Conservation (phyloP, 1,140 invertebrate genomes). For the Anadara kagoshimensis region DNA sequence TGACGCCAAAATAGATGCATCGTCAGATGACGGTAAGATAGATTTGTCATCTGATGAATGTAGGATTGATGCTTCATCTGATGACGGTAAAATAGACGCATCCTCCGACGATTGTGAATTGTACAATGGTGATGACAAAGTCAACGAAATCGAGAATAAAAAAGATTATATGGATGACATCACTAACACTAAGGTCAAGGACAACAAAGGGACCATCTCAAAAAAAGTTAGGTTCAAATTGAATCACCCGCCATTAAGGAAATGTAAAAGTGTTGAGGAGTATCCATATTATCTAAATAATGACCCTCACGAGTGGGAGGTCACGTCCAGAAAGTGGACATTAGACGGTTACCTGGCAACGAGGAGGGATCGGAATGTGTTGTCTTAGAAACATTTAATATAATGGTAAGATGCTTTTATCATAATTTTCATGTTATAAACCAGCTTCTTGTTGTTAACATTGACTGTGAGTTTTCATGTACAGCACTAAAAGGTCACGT, state of each 20-base stretch:
- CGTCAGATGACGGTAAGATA: not conserved
- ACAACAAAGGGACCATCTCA: constrained; percentile 27
- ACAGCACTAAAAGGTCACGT: too few relatives aligned
- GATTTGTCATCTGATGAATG: not conserved
- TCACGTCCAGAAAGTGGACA: constrained; percentile 36
- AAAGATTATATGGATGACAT: not conserved
- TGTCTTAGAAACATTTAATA: constrained; percentile 20
- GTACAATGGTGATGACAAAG: not conserved
- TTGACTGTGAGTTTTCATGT: too few relatives aligned
- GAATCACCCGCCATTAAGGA: constrained; percentile 23
- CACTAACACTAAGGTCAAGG: constrained; percentile 32
- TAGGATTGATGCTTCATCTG: not conserved
- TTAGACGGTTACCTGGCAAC: not conserved
- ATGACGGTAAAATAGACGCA: not conserved
- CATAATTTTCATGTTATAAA: too few relatives aligned
- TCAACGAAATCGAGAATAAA: not conserved
- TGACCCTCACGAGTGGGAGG: constrained; percentile 30
- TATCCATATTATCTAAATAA: not conserved
- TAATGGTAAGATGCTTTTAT: constrained; percentile 26
- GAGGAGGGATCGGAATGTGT: constrained; percentile 3
- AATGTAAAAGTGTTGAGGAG: constrained; percentile 23
- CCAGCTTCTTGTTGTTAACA: too few relatives aligned
- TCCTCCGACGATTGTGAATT: constrained; percentile 1
- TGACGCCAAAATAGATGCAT: not conserved
- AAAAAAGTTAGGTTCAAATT: constrained; percentile 36